These are phyloP conservation scores for Bursaphelenchus mucronatus DNA, from an alignment of 1,140 invertebrate genomes.

Conservation along the genomic window DNA sequence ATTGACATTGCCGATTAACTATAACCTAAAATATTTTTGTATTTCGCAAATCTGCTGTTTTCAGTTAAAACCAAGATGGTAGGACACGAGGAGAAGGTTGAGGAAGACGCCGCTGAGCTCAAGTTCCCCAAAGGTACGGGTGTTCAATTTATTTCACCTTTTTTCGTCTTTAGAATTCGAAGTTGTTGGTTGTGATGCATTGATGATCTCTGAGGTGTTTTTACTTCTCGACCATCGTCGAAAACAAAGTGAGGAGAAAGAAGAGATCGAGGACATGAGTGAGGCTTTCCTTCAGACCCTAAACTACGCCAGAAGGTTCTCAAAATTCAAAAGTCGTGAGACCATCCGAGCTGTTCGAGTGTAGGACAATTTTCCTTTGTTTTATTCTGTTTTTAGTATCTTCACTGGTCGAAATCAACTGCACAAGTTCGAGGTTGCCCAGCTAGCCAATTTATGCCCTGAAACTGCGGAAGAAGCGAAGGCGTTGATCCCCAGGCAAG, in stretches of 20 bases:
- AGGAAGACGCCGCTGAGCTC: constrained; percentile 57
- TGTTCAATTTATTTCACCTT: constrained; percentile 11
- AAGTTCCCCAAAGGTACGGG: constrained; percentile 57
- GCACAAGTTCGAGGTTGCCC: constrained; percentile 96
- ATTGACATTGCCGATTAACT: too few species aligned
- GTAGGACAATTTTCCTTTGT: constrained; percentile 29
- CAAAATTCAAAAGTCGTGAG: constrained; percentile 89
- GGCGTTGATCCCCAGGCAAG: constrained; percentile 49
- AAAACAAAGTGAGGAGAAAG: constrained; percentile 91
- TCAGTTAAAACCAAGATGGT: too few species aligned
- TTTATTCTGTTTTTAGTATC: constrained; percentile 66
- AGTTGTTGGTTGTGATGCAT: constrained; percentile 70
- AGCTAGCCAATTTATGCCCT: constrained; percentile 92
- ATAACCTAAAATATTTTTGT: too few species aligned
- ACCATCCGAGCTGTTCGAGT: constrained; percentile 85
- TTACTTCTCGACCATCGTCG: constrained; percentile 95
- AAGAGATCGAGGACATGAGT: constrained; percentile 74
- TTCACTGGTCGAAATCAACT: constrained; percentile 80
- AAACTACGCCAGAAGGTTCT: constrained; percentile 89
- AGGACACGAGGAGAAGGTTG: constrained; percentile 36
- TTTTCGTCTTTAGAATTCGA: constrained; percentile 54
- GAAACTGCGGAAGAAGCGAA: constrained; percentile 69
- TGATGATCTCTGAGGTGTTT: constrained; percentile 95
- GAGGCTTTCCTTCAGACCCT: constrained; percentile 97
- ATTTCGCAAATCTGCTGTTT: too few species aligned